Percentiles rank a stretch among this genome's conserved stretches.
Conservation (phyloP, 2,888 invertebrate species). For the Megamerina dolium region DNA sequence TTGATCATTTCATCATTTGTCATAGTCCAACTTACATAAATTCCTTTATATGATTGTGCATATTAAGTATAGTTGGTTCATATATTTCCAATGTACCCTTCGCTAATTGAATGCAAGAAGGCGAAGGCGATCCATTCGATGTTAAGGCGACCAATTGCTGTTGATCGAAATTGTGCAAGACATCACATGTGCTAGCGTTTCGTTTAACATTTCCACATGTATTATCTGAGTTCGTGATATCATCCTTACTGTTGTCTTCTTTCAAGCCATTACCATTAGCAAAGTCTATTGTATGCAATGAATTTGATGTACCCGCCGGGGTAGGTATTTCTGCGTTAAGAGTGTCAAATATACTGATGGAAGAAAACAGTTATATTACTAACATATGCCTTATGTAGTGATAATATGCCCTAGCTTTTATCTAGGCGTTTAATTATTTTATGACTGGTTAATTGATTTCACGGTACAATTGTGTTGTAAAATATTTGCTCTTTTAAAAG, state of each 20-base stretch:
- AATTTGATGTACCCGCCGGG: background rate
- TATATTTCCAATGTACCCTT: conserved; percentile 36
- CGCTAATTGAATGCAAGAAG: conserved; percentile 35
- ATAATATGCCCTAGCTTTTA: no score
- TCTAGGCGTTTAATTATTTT: no score
- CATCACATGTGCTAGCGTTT: background rate
- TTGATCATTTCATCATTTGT: background rate
- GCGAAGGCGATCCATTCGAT: conserved; percentile 17
- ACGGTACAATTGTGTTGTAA: no score
- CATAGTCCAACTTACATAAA: conserved; percentile 34
- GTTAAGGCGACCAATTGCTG: conserved; percentile 1
- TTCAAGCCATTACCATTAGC: background rate
- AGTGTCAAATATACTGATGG: background rate
- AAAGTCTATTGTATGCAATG: background rate
- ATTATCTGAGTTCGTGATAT: no score
- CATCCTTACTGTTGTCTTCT: background rate
- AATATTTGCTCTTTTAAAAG: no score
- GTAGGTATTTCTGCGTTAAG: background rate
- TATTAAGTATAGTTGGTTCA: conserved; percentile 37
- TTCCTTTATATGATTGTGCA: conserved; percentile 40
- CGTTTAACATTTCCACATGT: background rate
- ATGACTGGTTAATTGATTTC: no score
- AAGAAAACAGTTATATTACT: background rate
- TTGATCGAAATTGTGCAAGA: background rate
- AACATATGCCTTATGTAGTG: no score